Evolutionary conservation across 2,888 invertebrate genomes (phyloP).

Genomic region (Timandra comae): DNA sequence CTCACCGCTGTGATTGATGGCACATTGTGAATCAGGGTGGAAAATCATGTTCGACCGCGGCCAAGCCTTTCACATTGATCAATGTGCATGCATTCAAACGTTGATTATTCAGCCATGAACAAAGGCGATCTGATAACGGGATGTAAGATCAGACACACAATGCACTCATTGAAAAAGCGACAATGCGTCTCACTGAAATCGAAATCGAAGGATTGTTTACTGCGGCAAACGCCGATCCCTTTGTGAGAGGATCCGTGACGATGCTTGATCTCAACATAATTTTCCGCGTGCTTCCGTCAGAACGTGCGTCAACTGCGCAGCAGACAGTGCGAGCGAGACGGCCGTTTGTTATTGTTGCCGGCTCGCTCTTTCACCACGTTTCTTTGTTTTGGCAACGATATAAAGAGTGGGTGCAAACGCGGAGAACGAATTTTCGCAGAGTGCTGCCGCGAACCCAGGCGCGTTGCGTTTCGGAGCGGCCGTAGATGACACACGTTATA

Average conservation of each 20-base stretch:
- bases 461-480: slow-evolving; percentile 70
- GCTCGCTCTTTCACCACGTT: slow-evolving; percentile 62
- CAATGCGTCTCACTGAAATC: slow-evolving; percentile 31
- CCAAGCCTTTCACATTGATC: slow-evolving; percentile 54
- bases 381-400: slow-evolving; percentile 75
- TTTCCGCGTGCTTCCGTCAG: slow-evolving; percentile 57
- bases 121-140: slow-evolving; percentile 43
- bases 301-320: slow-evolving; percentile 67
- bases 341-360: slow-evolving; percentile 63
- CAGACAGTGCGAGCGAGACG: slow-evolving; percentile 56
- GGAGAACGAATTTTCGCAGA: slow-evolving; percentile 68
- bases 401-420: slow-evolving; percentile 62
- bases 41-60: slow-evolving; percentile 46
- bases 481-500: slow-evolving; percentile 42
- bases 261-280: slow-evolving; percentile 31
- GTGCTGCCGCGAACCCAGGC: slow-evolving; percentile 66
- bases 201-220: slow-evolving; percentile 31
- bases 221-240: slow-evolving; percentile 34
- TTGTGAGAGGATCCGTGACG: slow-evolving; percentile 41
- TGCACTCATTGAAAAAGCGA: slow-evolving; percentile 38
- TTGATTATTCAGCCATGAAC: slow-evolving; percentile 34
- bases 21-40: slow-evolving; percentile 56
- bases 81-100: slow-evolving; percentile 34
- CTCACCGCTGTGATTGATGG: slow-evolving; percentile 25
- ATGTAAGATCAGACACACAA: slow-evolving; percentile 28